A percentile compares a stretch with the other conserved stretches of the same genome.
Conservation (phyloP, 2,888 invertebrate genomes). For the Quadriops clusia region DNA sequence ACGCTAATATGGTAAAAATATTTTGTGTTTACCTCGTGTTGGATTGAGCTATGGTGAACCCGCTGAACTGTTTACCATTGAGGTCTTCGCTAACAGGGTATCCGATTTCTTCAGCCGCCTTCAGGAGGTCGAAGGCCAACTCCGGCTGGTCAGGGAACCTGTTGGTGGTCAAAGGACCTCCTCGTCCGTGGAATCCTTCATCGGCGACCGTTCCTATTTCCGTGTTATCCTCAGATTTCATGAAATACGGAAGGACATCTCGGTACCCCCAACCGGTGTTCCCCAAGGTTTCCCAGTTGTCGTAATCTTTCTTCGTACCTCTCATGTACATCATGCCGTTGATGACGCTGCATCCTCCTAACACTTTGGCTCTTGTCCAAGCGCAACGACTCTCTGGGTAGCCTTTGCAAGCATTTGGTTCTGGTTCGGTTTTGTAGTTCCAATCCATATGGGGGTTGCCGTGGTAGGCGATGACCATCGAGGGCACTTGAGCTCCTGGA, state of each 20-base stretch:
- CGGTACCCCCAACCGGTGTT: conserved; percentile 67
- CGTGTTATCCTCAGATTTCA: conserved; percentile 53
- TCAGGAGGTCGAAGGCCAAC: conserved; percentile 49
- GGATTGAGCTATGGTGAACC: conserved; percentile 55
- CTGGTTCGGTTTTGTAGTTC: conserved; percentile 54
- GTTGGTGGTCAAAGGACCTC: conserved; percentile 47
- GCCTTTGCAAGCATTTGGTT: conserved; percentile 48
- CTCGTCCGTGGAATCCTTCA: conserved; percentile 45
- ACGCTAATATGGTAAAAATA: too few species aligned
- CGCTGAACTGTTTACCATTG: conserved; percentile 49
- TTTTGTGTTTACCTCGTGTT: conserved; percentile 48
- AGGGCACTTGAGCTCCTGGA: conserved; percentile 45
- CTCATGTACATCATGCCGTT: conserved; percentile 81
- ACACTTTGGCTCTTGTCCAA: conserved; percentile 59
- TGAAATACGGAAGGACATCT: conserved; percentile 65
- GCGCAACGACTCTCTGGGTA: conserved; percentile 42
- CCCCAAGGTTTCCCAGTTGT: conserved; percentile 59
- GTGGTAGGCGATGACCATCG: conserved; percentile 56
- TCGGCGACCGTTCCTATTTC: conserved; percentile 49
- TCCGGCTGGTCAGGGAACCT: conserved; percentile 53
- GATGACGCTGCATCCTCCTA: conserved; percentile 59
- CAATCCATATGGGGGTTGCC: conserved; percentile 52
- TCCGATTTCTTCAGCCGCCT: conserved; percentile 49
- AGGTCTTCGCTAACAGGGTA: conserved; percentile 51
- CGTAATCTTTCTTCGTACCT: conserved; percentile 62